Evolutionary conservation across 2,113 vertebrate genomes (phyloP), one percentile per base, ranked within the genome.

Genomic region (Guaruba guarouba): DNA sequence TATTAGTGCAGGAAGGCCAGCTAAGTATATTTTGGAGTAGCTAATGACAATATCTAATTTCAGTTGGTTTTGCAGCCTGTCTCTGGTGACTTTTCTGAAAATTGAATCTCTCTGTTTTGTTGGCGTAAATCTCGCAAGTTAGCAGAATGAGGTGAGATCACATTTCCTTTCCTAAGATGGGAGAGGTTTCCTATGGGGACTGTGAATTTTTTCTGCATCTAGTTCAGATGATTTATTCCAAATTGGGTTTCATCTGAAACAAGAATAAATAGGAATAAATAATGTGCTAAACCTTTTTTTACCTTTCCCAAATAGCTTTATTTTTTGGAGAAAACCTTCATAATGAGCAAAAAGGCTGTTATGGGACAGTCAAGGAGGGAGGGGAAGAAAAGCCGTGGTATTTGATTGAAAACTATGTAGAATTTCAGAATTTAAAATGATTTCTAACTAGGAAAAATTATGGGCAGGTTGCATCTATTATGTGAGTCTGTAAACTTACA

Each of bases 391-490:
- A 79, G 9, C 37, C 1, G 7, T 39, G 13, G 9, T 37, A 35
- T 73, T 76, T 88, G 17, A 80, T 73, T 83, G 77, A 67, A 93
- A 80, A 59, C 24, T 35, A 13, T 37, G 19, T 82, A 54, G 25
- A 84, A 43, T 81, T 70, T 33, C 25, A 77, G 43, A 96, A 82
- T 49, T 86, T 78, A 28, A 59, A 86, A 64, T 52, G 4, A 64
- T 74, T 86, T 61, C 16, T 64, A 46, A 49, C 3, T 51, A 57
- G 25, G 22, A 91, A 85, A 91, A 64, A 59, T 15, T 39, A 52
- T 6, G 31, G 3, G 1, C 16, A 17, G 43, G 11, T 23, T 82
- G 35, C 0, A 0, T 27, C 31, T 73, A 2, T 33, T 62, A 11
- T 43, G 37, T 68, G 5, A 82, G 6, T 28, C n/a, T 46, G 23